Base-by-base conservation (phyloP, 2,113 vertebrate species). In the Parus major region DNA sequence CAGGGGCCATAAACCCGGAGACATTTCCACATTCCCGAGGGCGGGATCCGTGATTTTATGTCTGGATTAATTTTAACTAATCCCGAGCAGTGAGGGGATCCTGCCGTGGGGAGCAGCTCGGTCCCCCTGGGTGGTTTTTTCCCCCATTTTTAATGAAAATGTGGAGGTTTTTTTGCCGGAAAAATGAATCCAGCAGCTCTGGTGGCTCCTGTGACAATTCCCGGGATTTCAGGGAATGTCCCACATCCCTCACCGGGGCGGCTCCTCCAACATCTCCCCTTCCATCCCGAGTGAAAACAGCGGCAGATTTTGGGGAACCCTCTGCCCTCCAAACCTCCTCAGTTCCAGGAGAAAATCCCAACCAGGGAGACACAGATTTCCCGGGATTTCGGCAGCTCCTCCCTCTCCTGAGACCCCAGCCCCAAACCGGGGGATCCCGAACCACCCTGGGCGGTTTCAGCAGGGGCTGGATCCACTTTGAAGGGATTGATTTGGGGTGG, bases 401-500 rank as follows among this genome's bases (percentile, higher is more conserved):
- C 56, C 16, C 47, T 11, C 13, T 31, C 66, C 47, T 6, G 80
- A 39, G 36, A 44, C 1, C 11, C 47, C 66, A 31, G 15, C 18
- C 66, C 66, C 47, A 28, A 47, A 12, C 1, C 17, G 16, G 11
- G 41, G 35, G 7, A n/a, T 13, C 55, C 35, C 0, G 24, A 49
- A 29, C 63, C 84, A 15, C 49, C 61, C 8, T 1, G 75, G 2
- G 36, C 75, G 5, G 14, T 41, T 50, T 12, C 53, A 50, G 11
- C 76, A 10, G 27, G 1, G 0, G 9, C 22, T 0, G 25, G 41
- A 23, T 15, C 42, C 57, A 0, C 4, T 23, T 17, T 8, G 2
- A 5, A 33, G 31, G 29, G 42, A 2, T 4, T 0, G n/a, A 9
- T 17, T 11, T 5, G 1, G 46, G 52, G 6, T 0, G 27, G n/a